phyloP scores from a whole-genome alignment of 2,888 invertebrate genomes.

The Rotaria socialis region DNA sequence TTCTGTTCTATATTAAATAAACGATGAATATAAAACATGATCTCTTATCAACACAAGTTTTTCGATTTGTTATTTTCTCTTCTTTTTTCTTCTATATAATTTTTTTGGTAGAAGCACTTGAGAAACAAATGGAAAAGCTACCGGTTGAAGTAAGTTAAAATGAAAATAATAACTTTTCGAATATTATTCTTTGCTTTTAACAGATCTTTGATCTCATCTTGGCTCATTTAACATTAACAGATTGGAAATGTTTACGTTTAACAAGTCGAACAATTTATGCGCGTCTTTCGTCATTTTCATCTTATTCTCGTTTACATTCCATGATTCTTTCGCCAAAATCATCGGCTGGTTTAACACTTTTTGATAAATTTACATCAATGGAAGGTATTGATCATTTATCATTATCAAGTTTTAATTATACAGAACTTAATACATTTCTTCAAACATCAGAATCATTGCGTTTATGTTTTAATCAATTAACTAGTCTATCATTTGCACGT shows the following conservation, averaged over 20 bases:
- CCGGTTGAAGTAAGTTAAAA: neutral
- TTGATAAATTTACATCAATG: neutral
- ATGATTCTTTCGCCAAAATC: neutral
- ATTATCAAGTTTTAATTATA: slow-evolving; percentile 14
- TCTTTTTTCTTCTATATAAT: neutral
- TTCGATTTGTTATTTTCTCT: neutral
- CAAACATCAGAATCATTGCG: neutral
- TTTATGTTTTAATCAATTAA: neutral
- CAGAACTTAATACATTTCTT: neutral
- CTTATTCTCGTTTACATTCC: neutral
- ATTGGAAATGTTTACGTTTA: slow-evolving; percentile 36
- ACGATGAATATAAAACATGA: neutral
- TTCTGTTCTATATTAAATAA: slow-evolving; percentile 13
- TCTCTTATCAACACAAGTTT: neutral
- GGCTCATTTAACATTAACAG: neutral
- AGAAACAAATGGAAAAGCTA: neutral
- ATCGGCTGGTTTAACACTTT: neutral
- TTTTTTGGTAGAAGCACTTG: neutral
- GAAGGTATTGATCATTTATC: slow-evolving; percentile 7
- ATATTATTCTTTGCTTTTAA: neutral
- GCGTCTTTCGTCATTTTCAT: slow-evolving; percentile 16
- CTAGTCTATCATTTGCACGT: neutral
- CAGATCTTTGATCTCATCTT: neutral
- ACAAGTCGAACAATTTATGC: slow-evolving; percentile 2
- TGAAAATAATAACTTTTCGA: neutral